A percentile compares a stretch with the other conserved stretches of the same genome.
These are phyloP conservation scores for Lamprotornis superbus DNA, from an alignment of 2,113 vertebrate genomes.

Conservation along the genomic window DNA sequence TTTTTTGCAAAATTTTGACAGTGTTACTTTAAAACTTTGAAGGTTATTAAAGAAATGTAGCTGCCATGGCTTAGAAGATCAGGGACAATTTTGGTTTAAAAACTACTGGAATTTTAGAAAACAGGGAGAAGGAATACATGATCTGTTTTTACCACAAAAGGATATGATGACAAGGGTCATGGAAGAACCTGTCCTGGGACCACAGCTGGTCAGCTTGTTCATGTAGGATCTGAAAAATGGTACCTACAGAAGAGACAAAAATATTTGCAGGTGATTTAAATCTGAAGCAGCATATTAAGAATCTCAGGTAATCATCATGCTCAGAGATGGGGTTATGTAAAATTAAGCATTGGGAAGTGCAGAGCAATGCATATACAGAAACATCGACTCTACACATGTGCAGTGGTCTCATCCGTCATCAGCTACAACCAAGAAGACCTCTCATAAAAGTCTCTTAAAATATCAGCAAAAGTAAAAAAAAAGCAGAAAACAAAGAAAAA, in stretches of 20 bases:
- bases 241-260: neutral
- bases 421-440: neutral
- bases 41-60: neutral
- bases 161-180: neutral
- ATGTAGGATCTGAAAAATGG: neutral
- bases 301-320: neutral
- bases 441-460: neutral
- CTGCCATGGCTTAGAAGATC: neutral
- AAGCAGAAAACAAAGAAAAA: neutral
- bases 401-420: neutral
- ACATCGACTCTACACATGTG: fast-evolving
- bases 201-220: neutral
- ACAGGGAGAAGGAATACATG: neutral
- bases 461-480: neutral
- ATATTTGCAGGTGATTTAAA: neutral
- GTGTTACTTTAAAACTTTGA: neutral
- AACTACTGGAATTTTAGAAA: neutral
- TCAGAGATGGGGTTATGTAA: neutral
- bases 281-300: neutral
- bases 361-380: neutral
- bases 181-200: neutral
- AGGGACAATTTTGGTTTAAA: neutral
- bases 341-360: neutral
- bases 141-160: neutral
- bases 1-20: neutral